Evolutionary conservation across 2,888 invertebrate genomes (phyloP), one percentile per base, ranked within the genome.

Genomic region (Melieria omissa): DNA sequence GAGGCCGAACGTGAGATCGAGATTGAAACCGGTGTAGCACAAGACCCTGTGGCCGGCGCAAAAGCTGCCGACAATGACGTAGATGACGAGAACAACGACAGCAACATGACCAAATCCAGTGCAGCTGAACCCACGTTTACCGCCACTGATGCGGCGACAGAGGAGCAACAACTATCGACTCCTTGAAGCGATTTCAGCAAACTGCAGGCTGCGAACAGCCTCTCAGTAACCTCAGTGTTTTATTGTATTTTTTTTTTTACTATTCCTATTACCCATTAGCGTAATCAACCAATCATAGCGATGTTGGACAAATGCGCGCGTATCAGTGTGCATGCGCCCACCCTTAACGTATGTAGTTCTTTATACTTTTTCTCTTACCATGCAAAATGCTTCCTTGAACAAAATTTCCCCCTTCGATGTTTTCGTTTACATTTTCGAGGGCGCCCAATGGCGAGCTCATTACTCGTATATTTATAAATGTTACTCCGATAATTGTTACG

Each of bases 1-100:
- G 88, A 90, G 80, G 88, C 88, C 78, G 89, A 89, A 69, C 89
- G 80, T 10, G 72, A 70, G 52, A 75, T 65, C 41, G 73, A 73
- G n/a, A 65, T 29, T 52, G 75, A 73, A 47, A 73, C 60, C 29
- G 29, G 68, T 12, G 49, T 45, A 12, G 55, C 60, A 9, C 12
- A 60, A 8, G 10, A 64, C 14, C 70, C 64, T 14, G 73, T 63
- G 45, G n/a, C 16, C 12, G 12, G 14, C 4, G 58, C 49, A 44
- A 44, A 44, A 57, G 41, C 29, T 29, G 62, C 69, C 42, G 69
- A 52, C 52, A 55, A 47, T 46, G 16, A 47, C 54, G 46, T 29
- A 6, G 63, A 63, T 7, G 42, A 46, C 55, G 63, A 69, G 45
- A 55, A 69, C 69, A 55, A 69, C 55, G 52, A 52, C 5, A 63